Evolutionary conservation across 2,113 vertebrate genomes (phyloP).

Genomic region (Albula glossodonta): DNA sequence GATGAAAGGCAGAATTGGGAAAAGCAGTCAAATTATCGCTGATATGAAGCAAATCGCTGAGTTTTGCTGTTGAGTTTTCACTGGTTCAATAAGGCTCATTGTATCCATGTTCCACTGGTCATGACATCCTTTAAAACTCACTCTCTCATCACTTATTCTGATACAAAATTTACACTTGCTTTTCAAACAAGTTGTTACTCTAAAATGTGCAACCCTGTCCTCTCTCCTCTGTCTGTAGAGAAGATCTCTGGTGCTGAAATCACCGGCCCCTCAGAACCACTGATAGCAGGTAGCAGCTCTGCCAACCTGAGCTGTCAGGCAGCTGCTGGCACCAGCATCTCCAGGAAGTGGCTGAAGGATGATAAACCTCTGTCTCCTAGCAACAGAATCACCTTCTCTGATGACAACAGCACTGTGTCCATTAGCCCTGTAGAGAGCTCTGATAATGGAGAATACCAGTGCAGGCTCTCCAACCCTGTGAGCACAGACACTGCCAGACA

Average conservation of each 20-base stretch:
- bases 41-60: too few species aligned
- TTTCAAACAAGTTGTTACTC: background rate
- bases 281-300: constrained; percentile 54
- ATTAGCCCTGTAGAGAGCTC: constrained; percentile 50
- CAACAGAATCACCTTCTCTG: constrained; percentile 9
- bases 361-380: constrained; percentile 3
- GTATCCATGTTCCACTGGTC: too few species aligned
- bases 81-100: too few species aligned
- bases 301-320: constrained; percentile 62
- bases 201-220: background rate
- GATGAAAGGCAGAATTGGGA: too few species aligned
- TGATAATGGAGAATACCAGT: constrained; percentile 58
- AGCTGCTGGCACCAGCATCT: constrained; percentile 12
- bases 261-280: constrained; percentile 10
- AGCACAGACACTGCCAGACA: constrained; percentile 2
- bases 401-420: constrained; percentile 29
- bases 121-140: too few species aligned
- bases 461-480: constrained; percentile 50
- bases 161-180: too few species aligned
- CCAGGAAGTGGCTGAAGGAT: constrained; percentile 51
- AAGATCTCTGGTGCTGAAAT: constrained; percentile 41
- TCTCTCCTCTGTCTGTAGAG: constrained; percentile 43
- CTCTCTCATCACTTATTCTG: too few species aligned
- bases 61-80: too few species aligned
- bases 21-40: too few species aligned